Percentiles rank a stretch among this genome's conserved stretches.
These are phyloP conservation scores for Falco novaeseelandiae DNA, from an alignment of 2,797 vertebrate genomes.

Conservation along the genomic window DNA sequence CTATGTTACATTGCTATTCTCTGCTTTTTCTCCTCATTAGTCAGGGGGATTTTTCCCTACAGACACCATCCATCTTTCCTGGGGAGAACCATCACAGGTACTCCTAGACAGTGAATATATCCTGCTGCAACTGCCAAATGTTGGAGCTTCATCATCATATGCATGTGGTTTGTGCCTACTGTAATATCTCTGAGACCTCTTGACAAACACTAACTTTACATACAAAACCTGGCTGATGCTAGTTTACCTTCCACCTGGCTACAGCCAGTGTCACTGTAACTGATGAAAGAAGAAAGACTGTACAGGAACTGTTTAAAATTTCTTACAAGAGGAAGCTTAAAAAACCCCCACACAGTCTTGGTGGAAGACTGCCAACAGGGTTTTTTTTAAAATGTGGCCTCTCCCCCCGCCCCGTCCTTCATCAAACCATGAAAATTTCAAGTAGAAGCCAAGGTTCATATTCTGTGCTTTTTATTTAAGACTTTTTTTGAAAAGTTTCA, in stretches of 20 bases:
- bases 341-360: not conserved
- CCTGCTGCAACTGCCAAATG: not conserved
- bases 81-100: not conserved
- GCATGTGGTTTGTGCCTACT: not conserved
- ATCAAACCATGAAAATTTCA: conserved; percentile 7
- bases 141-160: not conserved
- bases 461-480: not conserved
- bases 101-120: not conserved
- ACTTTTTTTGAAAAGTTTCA: not conserved
- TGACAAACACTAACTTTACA: not conserved
- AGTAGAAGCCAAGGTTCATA: not conserved
- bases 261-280: not conserved
- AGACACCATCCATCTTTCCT: not conserved
- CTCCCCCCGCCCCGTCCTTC: not conserved
- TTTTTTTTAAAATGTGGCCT: not conserved
- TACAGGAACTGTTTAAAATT: not conserved
- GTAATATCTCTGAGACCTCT: not conserved
- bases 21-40: not conserved
- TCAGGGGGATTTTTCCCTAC: not conserved
- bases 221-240: not conserved
- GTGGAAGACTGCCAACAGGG: not conserved
- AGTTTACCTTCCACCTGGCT: not conserved
- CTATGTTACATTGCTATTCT: not conserved
- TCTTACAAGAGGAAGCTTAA: not conserved
- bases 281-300: not conserved